Conservation (phyloP, 2,113 vertebrate genomes). For the Takifugu flavidus region DNA sequence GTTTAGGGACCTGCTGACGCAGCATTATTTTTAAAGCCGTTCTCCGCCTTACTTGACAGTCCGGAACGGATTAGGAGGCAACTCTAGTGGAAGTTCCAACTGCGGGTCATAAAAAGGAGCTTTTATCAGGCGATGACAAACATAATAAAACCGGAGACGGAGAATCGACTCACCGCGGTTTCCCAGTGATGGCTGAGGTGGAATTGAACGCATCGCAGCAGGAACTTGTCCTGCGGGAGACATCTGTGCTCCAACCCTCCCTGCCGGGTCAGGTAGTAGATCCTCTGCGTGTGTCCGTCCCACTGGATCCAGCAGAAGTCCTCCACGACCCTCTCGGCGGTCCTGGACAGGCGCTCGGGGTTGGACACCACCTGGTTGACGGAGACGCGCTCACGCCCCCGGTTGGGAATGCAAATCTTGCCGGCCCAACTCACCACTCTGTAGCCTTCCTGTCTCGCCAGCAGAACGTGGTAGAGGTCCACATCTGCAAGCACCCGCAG, state of each 20-base stretch:
- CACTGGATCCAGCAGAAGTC: conserved; percentile 92
- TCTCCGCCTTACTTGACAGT: conserved; percentile 64
- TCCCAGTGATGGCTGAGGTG: conserved; percentile 78
- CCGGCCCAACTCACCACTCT: conserved; percentile 80
- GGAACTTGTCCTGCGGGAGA: conserved; percentile 75
- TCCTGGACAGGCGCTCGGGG: conserved; percentile 77
- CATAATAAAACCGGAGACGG: neutral
- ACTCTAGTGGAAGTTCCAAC: conserved; percentile 71
- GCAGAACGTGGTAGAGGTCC: conserved; percentile 82
- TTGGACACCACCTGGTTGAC: conserved; percentile 81
- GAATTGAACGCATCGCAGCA: conserved; percentile 90
- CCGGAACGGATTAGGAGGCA: conserved; percentile 56
- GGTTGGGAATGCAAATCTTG: too few species aligned
- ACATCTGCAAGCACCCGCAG: conserved; percentile 77
- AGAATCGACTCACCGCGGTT: conserved; percentile 77
- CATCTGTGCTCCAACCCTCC: neutral
- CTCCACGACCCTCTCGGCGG: conserved; percentile 78
- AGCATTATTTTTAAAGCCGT: neutral
- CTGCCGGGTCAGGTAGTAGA: conserved; percentile 80
- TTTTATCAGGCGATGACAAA: neutral
- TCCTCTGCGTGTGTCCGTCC: conserved; percentile 85
- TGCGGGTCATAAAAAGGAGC: conserved; percentile 21
- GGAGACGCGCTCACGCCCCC: conserved; percentile 34
- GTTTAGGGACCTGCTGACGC: neutral
- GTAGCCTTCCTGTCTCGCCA: conserved; percentile 81